Evolutionary conservation across 2,888 invertebrate species (phyloP), one percentile per base, ranked within the genome.

Genomic region (Diarsia rubi): DNA sequence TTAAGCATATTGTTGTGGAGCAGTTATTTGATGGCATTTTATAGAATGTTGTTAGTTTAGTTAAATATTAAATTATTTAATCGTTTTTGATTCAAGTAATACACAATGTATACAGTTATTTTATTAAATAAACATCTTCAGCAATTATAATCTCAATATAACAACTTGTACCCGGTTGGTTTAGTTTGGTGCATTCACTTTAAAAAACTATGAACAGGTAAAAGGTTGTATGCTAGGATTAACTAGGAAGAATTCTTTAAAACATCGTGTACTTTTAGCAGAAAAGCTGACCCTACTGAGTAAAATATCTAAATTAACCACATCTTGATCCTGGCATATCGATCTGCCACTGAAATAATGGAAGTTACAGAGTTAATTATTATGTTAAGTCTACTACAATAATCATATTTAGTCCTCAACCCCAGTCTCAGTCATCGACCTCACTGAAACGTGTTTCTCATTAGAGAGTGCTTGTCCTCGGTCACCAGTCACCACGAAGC

Each of bases 381-480:
- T 52, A 31, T 16, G 21, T 52, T 37, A n/a, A 63, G 16, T 79
- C 19, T 27, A 19, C 72, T 11, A 63, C 21, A 16, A 63, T 80
- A 74, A 79, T 83, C 44, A 63, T 81, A 73, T 65, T 80, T 52
- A 45, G 74, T 62, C 64, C 42, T 65, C 49, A 60, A 68, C 24
- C 11, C 44, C 27, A 69, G 65, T 12, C 64, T 49, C 85, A 81
- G 89, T 85, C 88, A 84, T 69, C 75, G 87, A 88, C 88, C 86
- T 80, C 76, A 74, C 69, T 69, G 60, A 85, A 89, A 89, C 89
- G 85, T 84, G 82, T 86, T 84, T 84, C 75, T 82, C 79, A 81
- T 82, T 86, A 90, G 89, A 86, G 81, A 80, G 89, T 89, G 88
- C 86, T 73, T 86, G 92, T 88, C 90, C 89, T 87, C 86, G 89